These are phyloP conservation scores for Calosoma granatense DNA, from an alignment of 1,140 invertebrate species.

Conservation along the genomic window DNA sequence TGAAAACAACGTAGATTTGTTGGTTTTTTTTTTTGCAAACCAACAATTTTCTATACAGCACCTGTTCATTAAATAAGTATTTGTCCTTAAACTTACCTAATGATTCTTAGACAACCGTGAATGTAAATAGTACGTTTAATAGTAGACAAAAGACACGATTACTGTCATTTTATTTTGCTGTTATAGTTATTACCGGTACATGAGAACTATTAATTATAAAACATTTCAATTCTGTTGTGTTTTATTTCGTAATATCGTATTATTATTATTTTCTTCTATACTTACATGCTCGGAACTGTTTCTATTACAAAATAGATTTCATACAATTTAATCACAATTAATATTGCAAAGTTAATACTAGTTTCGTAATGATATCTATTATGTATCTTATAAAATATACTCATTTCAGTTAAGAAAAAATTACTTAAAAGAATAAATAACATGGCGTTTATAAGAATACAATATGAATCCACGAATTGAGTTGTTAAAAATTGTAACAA, in stretches of 20 bases:
- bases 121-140: not conserved
- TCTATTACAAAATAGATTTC: no score
- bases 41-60: not conserved
- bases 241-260: slow-evolving; percentile 1
- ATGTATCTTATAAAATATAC: no score
- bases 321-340: no score
- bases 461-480: no score
- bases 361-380: no score
- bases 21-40: not conserved
- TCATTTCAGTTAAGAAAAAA: no score
- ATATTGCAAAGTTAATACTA: no score
- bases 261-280: not conserved
- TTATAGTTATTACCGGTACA: not conserved
- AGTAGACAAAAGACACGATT: not conserved
- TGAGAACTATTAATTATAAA: not conserved
- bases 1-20: not conserved
- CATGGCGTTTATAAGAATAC: no score
- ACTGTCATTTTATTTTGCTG: not conserved
- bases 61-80: not conserved
- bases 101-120: not conserved
- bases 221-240: not conserved
- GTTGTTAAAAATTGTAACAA: no score
- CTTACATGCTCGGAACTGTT: not conserved
- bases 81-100: not conserved
- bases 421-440: no score